phyloP scores from a whole-genome alignment of 2,113 vertebrate genomes.

The Alaudala cheleensis region DNA sequence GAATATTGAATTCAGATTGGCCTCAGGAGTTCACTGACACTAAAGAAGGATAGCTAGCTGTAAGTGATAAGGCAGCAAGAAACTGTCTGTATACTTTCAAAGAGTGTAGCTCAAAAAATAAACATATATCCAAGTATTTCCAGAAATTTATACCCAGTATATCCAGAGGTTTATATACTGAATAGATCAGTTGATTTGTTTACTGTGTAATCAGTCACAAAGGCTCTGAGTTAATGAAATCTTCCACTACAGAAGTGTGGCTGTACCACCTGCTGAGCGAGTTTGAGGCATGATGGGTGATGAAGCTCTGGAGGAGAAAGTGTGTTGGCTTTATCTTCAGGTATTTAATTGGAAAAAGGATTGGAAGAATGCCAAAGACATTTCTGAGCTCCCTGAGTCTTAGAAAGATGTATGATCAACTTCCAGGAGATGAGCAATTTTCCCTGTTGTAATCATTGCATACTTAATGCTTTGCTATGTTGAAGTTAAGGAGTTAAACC shows the following conservation, averaged over 20 bases:
- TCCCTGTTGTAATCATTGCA: background rate
- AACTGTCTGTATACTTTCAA: background rate
- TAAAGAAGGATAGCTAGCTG: background rate
- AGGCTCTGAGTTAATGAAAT: background rate
- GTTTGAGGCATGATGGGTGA: background rate
- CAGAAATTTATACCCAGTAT: background rate
- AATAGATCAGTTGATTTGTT: background rate
- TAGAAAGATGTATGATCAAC: background rate
- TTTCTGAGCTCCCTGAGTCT: background rate
- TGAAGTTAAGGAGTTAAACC: background rate
- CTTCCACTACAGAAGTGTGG: background rate
- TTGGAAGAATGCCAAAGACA: background rate
- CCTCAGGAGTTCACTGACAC: background rate
- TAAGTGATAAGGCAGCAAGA: background rate
- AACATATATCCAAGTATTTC: background rate
- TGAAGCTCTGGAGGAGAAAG: background rate
- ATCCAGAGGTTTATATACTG: background rate
- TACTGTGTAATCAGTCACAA: background rate
- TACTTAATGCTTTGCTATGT: background rate
- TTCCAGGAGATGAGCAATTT: conserved; percentile 12
- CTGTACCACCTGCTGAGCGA: background rate
- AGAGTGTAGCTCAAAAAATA: background rate
- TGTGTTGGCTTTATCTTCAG: background rate
- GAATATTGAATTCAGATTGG: background rate
- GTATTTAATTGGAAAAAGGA: background rate